Conservation (phyloP, 2,888 invertebrate genomes). For the Lepidochrysops patricia region DNA sequence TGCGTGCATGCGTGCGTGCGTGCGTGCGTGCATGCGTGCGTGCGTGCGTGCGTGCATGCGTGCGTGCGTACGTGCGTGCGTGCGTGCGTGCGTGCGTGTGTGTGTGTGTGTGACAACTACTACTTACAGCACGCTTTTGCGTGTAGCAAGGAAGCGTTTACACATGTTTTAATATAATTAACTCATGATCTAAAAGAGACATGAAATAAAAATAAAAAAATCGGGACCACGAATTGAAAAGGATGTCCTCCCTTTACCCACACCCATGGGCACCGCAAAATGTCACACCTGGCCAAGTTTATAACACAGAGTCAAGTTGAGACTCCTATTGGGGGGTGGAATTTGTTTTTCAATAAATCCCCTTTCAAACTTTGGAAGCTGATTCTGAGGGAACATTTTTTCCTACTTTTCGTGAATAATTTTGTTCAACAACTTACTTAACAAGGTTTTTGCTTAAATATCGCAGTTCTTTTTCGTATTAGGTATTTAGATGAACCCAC, state of each 20-base stretch:
- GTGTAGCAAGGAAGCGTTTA: too few relatives aligned
- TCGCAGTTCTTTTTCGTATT: too few relatives aligned
- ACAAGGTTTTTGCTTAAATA: not conserved
- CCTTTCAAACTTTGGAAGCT: not conserved
- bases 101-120: not conserved
- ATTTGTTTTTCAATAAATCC: not conserved
- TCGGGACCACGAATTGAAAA: too few relatives aligned
- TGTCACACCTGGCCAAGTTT: not conserved
- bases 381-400: not conserved
- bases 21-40: too few relatives aligned
- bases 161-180: too few relatives aligned
- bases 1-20: too few relatives aligned
- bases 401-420: not conserved
- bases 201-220: too few relatives aligned
- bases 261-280: not conserved
- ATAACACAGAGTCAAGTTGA: not conserved
- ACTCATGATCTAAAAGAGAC: too few relatives aligned
- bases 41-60: too few relatives aligned
- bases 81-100: not conserved
- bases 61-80: not conserved
- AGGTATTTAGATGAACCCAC: too few relatives aligned
- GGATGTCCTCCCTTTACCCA: not conserved
- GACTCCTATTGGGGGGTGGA: not conserved
- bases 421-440: not conserved
- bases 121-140: too few relatives aligned